Conservation (phyloP, 1,140 invertebrate genomes). For the Adoxophyes honmai region DNA sequence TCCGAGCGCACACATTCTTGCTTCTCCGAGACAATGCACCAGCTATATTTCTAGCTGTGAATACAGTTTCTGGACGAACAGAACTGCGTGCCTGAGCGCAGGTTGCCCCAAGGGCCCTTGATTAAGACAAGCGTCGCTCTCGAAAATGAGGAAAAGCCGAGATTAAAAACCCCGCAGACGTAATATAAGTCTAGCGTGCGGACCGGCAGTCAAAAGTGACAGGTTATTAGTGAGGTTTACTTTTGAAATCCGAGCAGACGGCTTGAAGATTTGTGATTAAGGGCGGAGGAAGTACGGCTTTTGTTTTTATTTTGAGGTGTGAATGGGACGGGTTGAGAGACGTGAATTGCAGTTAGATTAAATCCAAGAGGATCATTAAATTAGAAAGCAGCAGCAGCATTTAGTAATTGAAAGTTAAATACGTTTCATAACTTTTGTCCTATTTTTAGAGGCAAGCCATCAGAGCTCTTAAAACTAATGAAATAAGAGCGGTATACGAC, state of each 20-base stretch:
- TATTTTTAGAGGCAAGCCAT: too few species aligned
- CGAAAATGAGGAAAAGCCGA: slow-evolving; percentile 22
- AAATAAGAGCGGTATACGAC: too few species aligned
- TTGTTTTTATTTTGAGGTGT: neutral
- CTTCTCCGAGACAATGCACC: too few species aligned
- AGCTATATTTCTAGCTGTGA: neutral
- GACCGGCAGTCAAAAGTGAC: slow-evolving; percentile 7
- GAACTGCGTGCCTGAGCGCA: slow-evolving; percentile 10
- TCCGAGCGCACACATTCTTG: too few species aligned
- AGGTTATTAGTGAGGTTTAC: slow-evolving; percentile 10
- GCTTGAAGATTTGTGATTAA: slow-evolving; percentile 6
- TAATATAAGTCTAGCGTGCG: slow-evolving; percentile 1
- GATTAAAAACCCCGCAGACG: slow-evolving; percentile 21
- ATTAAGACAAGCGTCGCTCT: slow-evolving; percentile 15
- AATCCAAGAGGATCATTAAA: too few species aligned
- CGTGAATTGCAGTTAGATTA: too few species aligned
- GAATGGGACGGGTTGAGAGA: neutral
- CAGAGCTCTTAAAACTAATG: too few species aligned
- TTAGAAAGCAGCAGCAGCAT: too few species aligned
- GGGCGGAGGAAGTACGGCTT: neutral
- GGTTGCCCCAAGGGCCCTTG: slow-evolving; percentile 1
- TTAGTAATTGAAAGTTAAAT: too few species aligned
- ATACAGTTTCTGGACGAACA: neutral
- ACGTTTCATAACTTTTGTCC: too few species aligned
- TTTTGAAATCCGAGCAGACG: neutral